Evolutionary conservation across 2,888 invertebrate genomes (phyloP), one percentile per base, ranked within the genome.

Genomic region (Syritta pipiens): DNA sequence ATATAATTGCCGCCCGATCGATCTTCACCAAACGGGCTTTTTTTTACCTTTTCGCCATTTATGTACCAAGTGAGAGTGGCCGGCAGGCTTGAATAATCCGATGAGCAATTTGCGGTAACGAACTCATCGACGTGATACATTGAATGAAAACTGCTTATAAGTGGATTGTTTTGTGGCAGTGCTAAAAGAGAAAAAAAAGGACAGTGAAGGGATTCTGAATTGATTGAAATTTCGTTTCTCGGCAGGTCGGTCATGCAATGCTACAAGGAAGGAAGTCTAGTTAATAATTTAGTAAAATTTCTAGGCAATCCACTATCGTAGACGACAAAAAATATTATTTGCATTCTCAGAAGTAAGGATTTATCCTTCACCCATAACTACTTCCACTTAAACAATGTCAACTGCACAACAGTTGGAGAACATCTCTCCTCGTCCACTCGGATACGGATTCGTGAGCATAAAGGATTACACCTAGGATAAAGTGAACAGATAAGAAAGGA

Each of bases 11-110:
- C n/a, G n/a, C n/a, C n/a, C n/a, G n/a, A n/a, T n/a, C n/a, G n/a
- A n/a, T n/a, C n/a, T n/a, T n/a, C n/a, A n/a, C n/a, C n/a, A n/a
- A n/a, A n/a, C n/a, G n/a, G n/a, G n/a, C n/a, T n/a, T n/a, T n/a
- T n/a, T n/a, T n/a, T 81, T 82, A 89, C 89, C 88, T 87, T 86
- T 74, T 88, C 87, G 62, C 87, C 88, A 82, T 89, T 89, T 63
- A 89, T 88, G 72, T 86, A 88, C 89, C 88, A 88, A n/a, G 86
- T 87, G 14, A 89, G 85, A 63, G 84, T 85, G 14, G 89, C 87
- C 35, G 89, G 85, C 63, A 88, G 84, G 75, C 87, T 88, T 37
- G 89, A 88, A 81, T 86, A 88, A 83, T 89, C 89, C 60, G 89
- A 88, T 62, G 88, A 85, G 84, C 89, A 89, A 81, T 87, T 88